Evolutionary conservation across 2,113 vertebrate genomes (phyloP).

Genomic region (Falcunculus frontatus): DNA sequence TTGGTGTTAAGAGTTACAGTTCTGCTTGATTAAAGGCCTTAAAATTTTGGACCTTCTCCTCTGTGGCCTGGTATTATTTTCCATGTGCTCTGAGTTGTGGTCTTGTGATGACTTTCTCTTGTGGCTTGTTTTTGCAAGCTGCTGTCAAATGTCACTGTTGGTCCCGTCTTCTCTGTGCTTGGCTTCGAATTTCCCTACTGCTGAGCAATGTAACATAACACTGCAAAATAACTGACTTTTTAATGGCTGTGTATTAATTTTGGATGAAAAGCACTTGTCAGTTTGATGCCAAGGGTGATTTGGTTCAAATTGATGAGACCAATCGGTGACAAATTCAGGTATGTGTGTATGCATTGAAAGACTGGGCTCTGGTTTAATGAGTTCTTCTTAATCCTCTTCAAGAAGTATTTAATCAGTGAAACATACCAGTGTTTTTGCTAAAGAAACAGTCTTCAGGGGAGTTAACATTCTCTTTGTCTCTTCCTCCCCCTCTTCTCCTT

Average conservation of each 20-base stretch:
- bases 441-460: neutral
- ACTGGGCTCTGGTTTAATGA: neutral
- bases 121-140: neutral
- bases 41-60: neutral
- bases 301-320: neutral
- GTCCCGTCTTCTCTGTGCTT: neutral
- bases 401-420: neutral
- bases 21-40: neutral
- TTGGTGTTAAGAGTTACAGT: neutral
- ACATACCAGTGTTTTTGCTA: neutral
- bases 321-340: neutral
- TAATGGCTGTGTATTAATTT: neutral
- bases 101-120: neutral
- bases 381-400: neutral
- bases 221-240: neutral
- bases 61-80: neutral
- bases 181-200: neutral
- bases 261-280: neutral
- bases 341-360: neutral
- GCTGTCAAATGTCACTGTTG: neutral
- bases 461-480: neutral
- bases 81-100: neutral
- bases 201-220: neutral
- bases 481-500: neutral
- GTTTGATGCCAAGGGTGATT: neutral